Conservation (phyloP, 2,113 vertebrate genomes). For the Neogobius melanostomus region DNA sequence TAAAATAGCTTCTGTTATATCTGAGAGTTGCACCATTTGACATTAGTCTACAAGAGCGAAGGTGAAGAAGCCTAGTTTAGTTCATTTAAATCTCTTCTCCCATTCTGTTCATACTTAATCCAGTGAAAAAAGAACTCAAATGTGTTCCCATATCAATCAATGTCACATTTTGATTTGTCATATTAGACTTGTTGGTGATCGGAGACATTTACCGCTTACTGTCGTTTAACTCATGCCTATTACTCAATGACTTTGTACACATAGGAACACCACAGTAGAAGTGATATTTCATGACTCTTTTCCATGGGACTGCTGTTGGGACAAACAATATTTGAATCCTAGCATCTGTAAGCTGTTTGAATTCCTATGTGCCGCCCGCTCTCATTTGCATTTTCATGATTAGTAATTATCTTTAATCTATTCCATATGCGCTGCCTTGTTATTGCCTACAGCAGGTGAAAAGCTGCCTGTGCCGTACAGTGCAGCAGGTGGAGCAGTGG, state of each 20-base stretch:
- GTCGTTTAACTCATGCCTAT: too few species aligned
- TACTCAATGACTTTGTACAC: too few species aligned
- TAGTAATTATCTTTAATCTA: background rate
- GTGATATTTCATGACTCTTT: background rate
- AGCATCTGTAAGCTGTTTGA: background rate
- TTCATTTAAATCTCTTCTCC: too few species aligned
- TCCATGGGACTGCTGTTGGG: background rate
- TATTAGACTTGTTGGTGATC: background rate
- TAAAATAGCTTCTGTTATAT: too few species aligned
- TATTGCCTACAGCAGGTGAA: background rate
- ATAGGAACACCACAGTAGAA: too few species aligned
- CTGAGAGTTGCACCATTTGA: too few species aligned
- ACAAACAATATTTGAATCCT: background rate
- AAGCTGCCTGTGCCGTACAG: background rate
- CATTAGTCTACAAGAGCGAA: too few species aligned
- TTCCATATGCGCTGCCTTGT: background rate
- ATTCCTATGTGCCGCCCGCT: background rate
- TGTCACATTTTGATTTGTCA: background rate
- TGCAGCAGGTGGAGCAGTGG: slow-evolving; percentile 43
- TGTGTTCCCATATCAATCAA: background rate
- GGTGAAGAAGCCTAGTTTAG: too few species aligned
- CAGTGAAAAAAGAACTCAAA: background rate
- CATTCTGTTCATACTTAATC: too few species aligned
- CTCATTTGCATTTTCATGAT: background rate
- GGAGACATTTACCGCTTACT: too few species aligned